Base-by-base conservation (phyloP, 30 jellyfish, hydroid and myxozoan genomes). In the Cassiopea xamachana region DNA sequence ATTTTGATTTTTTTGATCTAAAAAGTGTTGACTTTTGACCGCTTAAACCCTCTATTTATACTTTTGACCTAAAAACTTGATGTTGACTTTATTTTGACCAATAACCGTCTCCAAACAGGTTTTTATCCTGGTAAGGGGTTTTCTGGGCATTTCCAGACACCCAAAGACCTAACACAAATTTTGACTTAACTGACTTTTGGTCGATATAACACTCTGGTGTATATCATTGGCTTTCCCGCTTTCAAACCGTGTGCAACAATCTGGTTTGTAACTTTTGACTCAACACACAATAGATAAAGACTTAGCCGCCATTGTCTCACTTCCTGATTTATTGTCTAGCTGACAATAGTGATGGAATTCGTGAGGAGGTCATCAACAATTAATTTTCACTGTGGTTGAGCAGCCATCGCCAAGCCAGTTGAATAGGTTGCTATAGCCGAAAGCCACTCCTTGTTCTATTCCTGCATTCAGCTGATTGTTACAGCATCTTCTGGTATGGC, bases 391-490 rank as follows among this genome's bases (percentile, higher is more conserved):
- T 1, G 80, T 27, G 80, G 80, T 19, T 71, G 80, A 71, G 51
- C 80, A 71, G 7, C 58, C 80, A 71, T 71, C 80, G 49, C 87
- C 48, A 9, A 48, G 75, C 75, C 19, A 2, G 1, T 48, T 27
- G 51, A 78, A 78, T 48, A 17, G 75, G 90, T 82, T 82, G 90
- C 90, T 67, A 82, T 73, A 70, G 46, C 75, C 55, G 70, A 82
- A 73, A 59, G 83, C 92, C 92, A 71, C 92, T 69, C 92, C 92
- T 84, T 69, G 75, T 78, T 78, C 73, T 78, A 60, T 16, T 39
- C 46, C 14, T n/a, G 19, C 19, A 50, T 2, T 9, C 62, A 2
- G n/a, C 69, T 19, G 45, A 2, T 43, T 13, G 18, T 16, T 9
- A 46, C 14, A 12, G 19, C 1, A 10, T 50, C 19, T 50, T 19